Evolutionary conservation across 2,888 invertebrate genomes (phyloP), one percentile per base, ranked within the genome.

Genomic region (Steinernema hermaphroditum): DNA sequence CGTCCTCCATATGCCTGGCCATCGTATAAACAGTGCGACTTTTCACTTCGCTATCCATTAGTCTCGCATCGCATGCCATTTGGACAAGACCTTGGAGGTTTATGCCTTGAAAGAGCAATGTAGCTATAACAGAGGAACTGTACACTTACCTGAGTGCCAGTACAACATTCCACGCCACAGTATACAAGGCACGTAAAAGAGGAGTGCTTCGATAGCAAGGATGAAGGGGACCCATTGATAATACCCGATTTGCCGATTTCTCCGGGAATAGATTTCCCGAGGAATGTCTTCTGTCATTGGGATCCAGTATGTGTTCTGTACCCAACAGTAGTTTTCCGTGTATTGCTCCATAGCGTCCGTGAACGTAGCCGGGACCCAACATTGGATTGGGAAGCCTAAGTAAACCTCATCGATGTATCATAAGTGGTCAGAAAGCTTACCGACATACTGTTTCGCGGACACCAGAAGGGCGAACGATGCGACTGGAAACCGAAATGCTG

Each of bases 261-360:
- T 71, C 44, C 86, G 80, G n/a, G 85, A 82, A 70, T 87, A 86
- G 68, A 86, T 84, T 73, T 87, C 86, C 9, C 85, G 81, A 4
- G 86, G 86, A 72, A 86, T 86, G 68, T 86, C 86, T 75, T 85
- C 84, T 76, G 83, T 83, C 82, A 86, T 85, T n/a, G 85, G 85
- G 2, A 86, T 81, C 85, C 86, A 86, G 75, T 86, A 86, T n/a
- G 86, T 86, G 76, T 87, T 87, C 75, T 87, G 80, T 8, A 86
- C 84, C 84, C 85, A 86, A 71, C 85, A 85, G 74, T 85, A 86
- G 75, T 86, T 86, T 76, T 87, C 86, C 32, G 86, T 86, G 76
- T 87, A 87, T 76, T 86, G 86, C 74, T 86, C 86, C 86, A 86
- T 86, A 19, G 86, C 86, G 73, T 86, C 86, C 6, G 86, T 86